phyloP scores from a whole-genome alignment of 2,888 invertebrate species.

The Branchinecta sandiegonensis region DNA sequence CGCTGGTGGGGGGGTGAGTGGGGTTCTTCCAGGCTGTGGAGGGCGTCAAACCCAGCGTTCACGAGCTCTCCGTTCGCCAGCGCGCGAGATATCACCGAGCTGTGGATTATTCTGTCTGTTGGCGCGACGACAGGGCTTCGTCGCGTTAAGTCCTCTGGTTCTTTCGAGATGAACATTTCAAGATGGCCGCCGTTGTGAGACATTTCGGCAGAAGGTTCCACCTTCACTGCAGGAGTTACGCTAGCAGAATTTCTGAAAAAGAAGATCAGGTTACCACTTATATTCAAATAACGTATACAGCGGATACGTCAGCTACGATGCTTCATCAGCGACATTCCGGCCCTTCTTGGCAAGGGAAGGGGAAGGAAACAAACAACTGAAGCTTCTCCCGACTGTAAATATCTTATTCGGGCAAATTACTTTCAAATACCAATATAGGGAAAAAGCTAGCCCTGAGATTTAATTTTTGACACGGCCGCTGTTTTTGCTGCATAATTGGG shows the following conservation, averaged over 20 bases:
- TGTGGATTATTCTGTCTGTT: slow-evolving; percentile 16
- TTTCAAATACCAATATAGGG: too few relatives aligned
- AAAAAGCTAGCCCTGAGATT: too few relatives aligned
- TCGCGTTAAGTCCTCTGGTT: slow-evolving; percentile 56
- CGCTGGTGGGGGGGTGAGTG: background rate
- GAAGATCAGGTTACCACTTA: too few relatives aligned
- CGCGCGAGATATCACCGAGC: slow-evolving; percentile 23
- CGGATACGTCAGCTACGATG: too few relatives aligned
- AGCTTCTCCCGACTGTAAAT: too few relatives aligned
- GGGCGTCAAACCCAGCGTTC: slow-evolving; percentile 22
- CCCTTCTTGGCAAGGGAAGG: too few relatives aligned
- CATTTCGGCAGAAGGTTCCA: slow-evolving; percentile 3
- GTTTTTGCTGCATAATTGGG: too few relatives aligned
- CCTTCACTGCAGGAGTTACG: background rate
- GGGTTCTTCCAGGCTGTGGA: slow-evolving; percentile 20
- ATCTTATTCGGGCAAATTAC: too few relatives aligned
- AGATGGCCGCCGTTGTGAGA: slow-evolving; percentile 9
- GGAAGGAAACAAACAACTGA: too few relatives aligned
- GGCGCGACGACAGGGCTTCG: slow-evolving; percentile 19
- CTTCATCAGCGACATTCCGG: too few relatives aligned
- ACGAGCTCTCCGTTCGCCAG: slow-evolving; percentile 23
- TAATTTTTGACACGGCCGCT: too few relatives aligned
- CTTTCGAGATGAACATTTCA: slow-evolving; percentile 47
- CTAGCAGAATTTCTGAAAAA: slow-evolving; percentile 4
- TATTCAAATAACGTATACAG: too few relatives aligned